A percentile compares a stretch with the other conserved stretches of the same genome.
Conservation (phyloP, 2,888 invertebrate species). For the Salpingus planirostris region DNA sequence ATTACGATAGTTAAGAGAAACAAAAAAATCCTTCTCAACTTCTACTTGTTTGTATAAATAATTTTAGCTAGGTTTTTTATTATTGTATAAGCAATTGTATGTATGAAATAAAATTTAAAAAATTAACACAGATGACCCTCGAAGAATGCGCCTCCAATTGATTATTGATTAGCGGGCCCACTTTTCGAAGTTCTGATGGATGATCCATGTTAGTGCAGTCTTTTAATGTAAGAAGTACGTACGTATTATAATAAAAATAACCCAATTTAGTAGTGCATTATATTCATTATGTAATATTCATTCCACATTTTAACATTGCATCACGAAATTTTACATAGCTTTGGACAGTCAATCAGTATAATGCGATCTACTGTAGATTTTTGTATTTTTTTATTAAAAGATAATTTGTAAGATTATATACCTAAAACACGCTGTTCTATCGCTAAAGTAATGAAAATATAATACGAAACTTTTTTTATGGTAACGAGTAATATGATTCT, state of each 20-base stretch:
- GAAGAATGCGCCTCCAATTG: too few relatives aligned
- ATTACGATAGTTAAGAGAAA: slow-evolving; percentile 40
- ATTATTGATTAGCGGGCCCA: too few relatives aligned
- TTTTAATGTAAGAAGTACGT: slow-evolving; percentile 30
- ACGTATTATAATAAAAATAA: slow-evolving; percentile 24
- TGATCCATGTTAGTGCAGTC: slow-evolving; percentile 40
- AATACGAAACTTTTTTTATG: too few relatives aligned
- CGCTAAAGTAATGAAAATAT: too few relatives aligned
- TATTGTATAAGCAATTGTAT: slow-evolving; percentile 40
- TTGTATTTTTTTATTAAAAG: slow-evolving; percentile 42
- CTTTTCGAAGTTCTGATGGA: slow-evolving; percentile 21
- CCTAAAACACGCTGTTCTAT: too few relatives aligned
- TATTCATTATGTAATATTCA: slow-evolving; percentile 42
- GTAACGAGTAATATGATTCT: too few relatives aligned
- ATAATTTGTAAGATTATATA: slow-evolving; percentile 32
- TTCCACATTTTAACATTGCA: slow-evolving; percentile 35
- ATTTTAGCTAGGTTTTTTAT: slow-evolving; percentile 42
- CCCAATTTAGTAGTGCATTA: slow-evolving; percentile 37
- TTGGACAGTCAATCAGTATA: slow-evolving; percentile 13
- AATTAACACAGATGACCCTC: too few relatives aligned
- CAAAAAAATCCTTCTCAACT: too few relatives aligned
- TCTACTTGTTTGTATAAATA: slow-evolving; percentile 44
- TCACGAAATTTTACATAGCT: slow-evolving; percentile 34
- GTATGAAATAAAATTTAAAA: slow-evolving; percentile 31
- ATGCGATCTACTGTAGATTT: slow-evolving; percentile 36